A percentile compares a stretch with the other conserved stretches of the same genome.
Evolutionary conservation across 2,888 invertebrate species (phyloP).

Genomic region (Heliothis peltigera): DNA sequence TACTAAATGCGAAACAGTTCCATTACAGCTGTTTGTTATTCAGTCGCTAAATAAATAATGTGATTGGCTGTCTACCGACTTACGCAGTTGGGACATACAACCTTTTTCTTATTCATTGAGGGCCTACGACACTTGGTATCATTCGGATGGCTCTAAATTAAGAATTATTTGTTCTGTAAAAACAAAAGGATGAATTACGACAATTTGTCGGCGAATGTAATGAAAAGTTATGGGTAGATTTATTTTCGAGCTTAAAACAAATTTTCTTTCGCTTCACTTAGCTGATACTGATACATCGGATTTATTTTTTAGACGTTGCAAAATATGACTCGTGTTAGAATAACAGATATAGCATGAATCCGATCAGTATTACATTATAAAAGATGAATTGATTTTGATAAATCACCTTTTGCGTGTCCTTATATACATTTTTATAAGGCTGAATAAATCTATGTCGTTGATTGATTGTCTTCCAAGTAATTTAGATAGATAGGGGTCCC

Average conservation of each 20-base stretch:
- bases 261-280: no score
- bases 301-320: no score
- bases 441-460: slow-evolving; percentile 51
- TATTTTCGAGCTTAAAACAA: background rate
- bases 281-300: no score
- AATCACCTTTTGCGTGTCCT: slow-evolving; percentile 15
- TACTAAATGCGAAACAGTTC: slow-evolving; percentile 24
- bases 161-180: slow-evolving; percentile 15
- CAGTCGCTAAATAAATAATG: slow-evolving; percentile 42
- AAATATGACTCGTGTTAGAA: no score
- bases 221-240: background rate
- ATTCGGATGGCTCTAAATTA: slow-evolving; percentile 21
- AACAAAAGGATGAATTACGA: background rate
- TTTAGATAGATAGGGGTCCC: slow-evolving; percentile 44
- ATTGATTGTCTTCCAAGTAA: slow-evolving; percentile 54
- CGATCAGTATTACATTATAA: slow-evolving; percentile 15
- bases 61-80: slow-evolving; percentile 18
- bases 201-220: background rate
- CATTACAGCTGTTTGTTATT: slow-evolving; percentile 27
- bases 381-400: slow-evolving; percentile 23
- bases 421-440: slow-evolving; percentile 45
- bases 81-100: slow-evolving; percentile 15
- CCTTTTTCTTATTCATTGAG: slow-evolving; percentile 45
- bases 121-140: slow-evolving; percentile 17
- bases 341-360: background rate